Base-by-base conservation (phyloP, 2,888 invertebrate species). In the Ceraclea dissimilis region DNA sequence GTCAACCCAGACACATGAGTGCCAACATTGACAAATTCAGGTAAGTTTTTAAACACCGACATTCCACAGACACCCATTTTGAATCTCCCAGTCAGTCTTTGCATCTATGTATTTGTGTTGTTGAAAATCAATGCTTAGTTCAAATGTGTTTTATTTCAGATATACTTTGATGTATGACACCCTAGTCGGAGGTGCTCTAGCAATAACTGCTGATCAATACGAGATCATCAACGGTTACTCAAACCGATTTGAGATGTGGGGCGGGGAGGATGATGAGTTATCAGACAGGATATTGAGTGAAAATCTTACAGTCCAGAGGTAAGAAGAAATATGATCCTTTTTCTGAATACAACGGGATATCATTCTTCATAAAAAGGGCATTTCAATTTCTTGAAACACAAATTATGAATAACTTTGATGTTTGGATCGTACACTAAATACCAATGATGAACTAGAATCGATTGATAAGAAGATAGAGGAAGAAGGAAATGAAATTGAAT, bases 1-100 rank as follows among this genome's bases (percentile, higher is more conserved):
- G 75, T 53, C 78, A 80, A 63, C 95, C 94, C 0, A 76, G 94
- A 1, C 95, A 95, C 68, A 86, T 95, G 87, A 90, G 91, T 62
- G 88, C 90, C 6, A 87, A 88, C 63, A 78, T 95, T 33, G 92
- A 95, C 73, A 86, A 84, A 60, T 90, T 92, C 67, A 71, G 78
- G 72, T 71, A 64, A 62, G 33, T 22, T 18, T 19, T 20, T 46
- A 19, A 8, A 19, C 16, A 18, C 46, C 4, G 13, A 43, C 46
- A 46, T 19, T 46, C 18, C 19, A 5, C 16, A 16, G 20, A 46
- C 6, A 46, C 20, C 13, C 13, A n/a, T 39, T 39, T 13, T 39
- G 13, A 39, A 13, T 39, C 13, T 39, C 16, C 13, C 39, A 26
- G 10, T 26, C 10, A 6, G 4, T 26, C 26, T n/a, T n/a, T 26